These are phyloP conservation scores for Metacarcinus magister DNA, from an alignment of 2,888 invertebrate species.

Conservation along the genomic window DNA sequence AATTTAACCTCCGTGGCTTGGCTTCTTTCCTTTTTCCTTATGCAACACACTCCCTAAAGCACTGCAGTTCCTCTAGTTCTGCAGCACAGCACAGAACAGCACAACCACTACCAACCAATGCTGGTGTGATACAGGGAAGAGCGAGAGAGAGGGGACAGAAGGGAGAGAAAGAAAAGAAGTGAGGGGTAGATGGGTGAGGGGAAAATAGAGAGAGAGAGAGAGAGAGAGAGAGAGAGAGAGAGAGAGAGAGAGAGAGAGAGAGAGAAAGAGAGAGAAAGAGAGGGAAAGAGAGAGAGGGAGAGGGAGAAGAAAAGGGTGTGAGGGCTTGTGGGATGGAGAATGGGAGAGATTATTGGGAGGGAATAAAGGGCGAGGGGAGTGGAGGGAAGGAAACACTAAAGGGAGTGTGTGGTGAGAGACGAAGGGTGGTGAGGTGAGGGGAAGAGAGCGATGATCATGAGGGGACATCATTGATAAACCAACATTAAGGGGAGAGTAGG, in stretches of 20 bases:
- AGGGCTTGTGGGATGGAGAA: constrained; percentile 44
- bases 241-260: constrained; percentile 53
- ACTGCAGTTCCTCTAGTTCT: not conserved
- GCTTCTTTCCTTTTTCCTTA: not conserved
- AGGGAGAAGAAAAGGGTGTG: constrained; percentile 13
- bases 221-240: constrained; percentile 60
- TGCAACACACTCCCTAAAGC: not conserved
- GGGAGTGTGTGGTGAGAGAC: constrained; percentile 38
- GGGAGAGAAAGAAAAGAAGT: constrained; percentile 58
- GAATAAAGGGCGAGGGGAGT: constrained; percentile 54
- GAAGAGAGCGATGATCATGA: constrained; percentile 44
- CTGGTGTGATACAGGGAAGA: constrained; percentile 65
- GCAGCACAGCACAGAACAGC: constrained; percentile 21
- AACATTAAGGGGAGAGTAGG: constrained; percentile 59
- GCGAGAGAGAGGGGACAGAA: constrained; percentile 59
- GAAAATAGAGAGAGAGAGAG: constrained; percentile 15
- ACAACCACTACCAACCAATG: constrained; percentile 56
- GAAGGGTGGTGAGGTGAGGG: constrained; percentile 45
- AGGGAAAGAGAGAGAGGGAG: constrained; percentile 42
- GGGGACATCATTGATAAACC: constrained; percentile 56
- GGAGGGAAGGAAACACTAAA: constrained; percentile 44
- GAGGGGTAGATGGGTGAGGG: constrained; percentile 52
- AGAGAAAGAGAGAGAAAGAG: constrained; percentile 54
- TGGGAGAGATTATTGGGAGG: constrained; percentile 53
- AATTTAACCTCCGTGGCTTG: not conserved